Percentiles rank a stretch among this genome's conserved stretches.
Conservation (phyloP, 2,888 invertebrate species). For the Diadegma fenestrale region DNA sequence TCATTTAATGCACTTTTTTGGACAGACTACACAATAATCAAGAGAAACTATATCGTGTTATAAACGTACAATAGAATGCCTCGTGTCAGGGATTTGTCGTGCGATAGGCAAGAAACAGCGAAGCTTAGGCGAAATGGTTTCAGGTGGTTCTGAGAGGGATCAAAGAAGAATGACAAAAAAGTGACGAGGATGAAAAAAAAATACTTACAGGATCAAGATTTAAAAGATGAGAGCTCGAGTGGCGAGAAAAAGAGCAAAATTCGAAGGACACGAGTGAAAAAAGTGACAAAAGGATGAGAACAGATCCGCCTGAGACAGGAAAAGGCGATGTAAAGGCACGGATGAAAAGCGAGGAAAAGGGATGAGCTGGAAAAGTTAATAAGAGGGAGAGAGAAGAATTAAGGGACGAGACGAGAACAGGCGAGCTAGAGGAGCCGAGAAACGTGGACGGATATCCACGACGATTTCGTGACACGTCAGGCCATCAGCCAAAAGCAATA, state of each 20-base stretch:
- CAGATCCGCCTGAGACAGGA: background rate
- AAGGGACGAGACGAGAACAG: background rate
- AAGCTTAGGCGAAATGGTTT: background rate
- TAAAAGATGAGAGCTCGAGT: background rate
- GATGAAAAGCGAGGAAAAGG: background rate
- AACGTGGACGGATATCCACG: conserved; percentile 25
- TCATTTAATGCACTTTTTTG: background rate
- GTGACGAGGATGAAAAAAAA: background rate
- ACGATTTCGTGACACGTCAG: conserved; percentile 42
- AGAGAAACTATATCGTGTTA: background rate
- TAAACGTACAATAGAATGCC: background rate
- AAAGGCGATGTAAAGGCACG: background rate
- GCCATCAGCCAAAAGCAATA: conserved; percentile 59
- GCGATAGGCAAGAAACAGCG: background rate
- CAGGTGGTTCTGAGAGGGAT: background rate
- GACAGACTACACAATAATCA: background rate
- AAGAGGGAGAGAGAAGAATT: background rate
- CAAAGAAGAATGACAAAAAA: background rate
- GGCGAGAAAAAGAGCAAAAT: background rate
- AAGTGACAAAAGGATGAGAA: background rate
- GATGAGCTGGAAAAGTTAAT: background rate
- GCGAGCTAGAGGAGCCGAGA: background rate
- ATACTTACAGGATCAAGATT: background rate
- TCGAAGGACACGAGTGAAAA: background rate
- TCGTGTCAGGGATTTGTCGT: background rate